Evolutionary conservation across 2,888 invertebrate genomes (phyloP).

Genomic region (Mesochorus sp.): DNA sequence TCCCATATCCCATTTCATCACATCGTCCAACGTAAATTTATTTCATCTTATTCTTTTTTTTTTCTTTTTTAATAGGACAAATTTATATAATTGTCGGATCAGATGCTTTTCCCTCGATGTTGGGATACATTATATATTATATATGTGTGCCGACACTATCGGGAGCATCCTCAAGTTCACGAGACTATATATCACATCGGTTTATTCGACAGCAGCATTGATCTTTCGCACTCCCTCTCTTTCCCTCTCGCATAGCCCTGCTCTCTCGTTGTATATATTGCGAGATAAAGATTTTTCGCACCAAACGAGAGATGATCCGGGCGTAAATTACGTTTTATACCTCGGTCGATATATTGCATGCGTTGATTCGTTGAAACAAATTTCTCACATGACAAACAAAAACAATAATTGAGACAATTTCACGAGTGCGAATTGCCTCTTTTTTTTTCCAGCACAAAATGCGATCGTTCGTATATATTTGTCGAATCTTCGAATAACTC

Average conservation of each 20-base stretch:
- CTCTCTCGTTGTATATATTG: conserved; percentile 24
- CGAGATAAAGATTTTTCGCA: conserved; percentile 23
- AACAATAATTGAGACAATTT: neutral
- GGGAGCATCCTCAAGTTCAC: conserved; percentile 38
- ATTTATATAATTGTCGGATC: conserved; percentile 11
- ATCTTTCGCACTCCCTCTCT: conserved; percentile 27
- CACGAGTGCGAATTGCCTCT: neutral
- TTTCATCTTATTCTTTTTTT: neutral
- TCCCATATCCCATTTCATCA: neutral
- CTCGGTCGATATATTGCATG: neutral
- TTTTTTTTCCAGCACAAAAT: neutral
- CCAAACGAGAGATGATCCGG: neutral
- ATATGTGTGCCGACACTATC: conserved; percentile 36
- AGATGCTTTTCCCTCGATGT: neutral
- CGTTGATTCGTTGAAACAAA: neutral
- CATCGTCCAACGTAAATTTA: neutral
- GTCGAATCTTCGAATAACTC: neutral
- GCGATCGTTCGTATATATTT: too few relatives aligned
- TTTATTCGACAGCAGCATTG: conserved; percentile 49
- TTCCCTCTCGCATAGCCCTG: neutral
- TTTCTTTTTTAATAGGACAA: neutral
- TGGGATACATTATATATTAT: conserved; percentile 31
- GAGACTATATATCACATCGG: conserved; percentile 9
- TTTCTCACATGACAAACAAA: neutral
- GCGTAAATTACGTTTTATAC: too few relatives aligned